Evolutionary conservation across 2,113 vertebrate species (phyloP).

Genomic region (Myiagra hebetior): DNA sequence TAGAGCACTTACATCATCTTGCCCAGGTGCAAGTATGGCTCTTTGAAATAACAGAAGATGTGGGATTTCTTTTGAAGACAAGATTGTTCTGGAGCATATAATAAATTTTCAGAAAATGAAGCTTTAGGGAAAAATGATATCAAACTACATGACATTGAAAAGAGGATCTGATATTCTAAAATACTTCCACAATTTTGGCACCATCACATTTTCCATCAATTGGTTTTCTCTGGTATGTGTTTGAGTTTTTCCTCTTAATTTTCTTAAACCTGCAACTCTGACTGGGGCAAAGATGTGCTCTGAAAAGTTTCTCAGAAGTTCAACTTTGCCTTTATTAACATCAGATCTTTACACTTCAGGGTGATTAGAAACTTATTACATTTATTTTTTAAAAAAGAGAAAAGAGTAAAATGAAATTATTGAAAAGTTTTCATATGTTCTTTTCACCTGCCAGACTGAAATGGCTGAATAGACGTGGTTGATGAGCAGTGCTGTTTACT

Average conservation of each 20-base stretch:
- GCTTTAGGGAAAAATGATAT: constrained; percentile 30
- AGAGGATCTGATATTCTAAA: constrained; percentile 8
- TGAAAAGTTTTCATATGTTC: background rate
- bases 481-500: background rate
- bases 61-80: constrained; percentile 54
- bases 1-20: background rate
- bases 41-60: constrained; percentile 50
- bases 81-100: constrained; percentile 24
- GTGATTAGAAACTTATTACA: background rate
- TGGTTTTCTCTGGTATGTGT: background rate
- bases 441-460: background rate
- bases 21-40: constrained; percentile 28
- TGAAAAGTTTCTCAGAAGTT: background rate
- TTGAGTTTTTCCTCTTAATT: background rate
- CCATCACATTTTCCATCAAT: background rate
- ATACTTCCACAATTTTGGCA: constrained; percentile 26
- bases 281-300: background rate
- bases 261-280: background rate
- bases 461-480: background rate
- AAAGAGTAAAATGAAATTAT: background rate
- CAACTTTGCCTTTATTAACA: background rate
- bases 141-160: constrained; percentile 8
- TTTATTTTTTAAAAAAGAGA: background rate
- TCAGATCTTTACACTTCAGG: background rate
- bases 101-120: constrained; percentile 43